phyloP scores from a whole-genome alignment of 2,113 vertebrate genomes.

The Cryptotis parvus region DNA sequence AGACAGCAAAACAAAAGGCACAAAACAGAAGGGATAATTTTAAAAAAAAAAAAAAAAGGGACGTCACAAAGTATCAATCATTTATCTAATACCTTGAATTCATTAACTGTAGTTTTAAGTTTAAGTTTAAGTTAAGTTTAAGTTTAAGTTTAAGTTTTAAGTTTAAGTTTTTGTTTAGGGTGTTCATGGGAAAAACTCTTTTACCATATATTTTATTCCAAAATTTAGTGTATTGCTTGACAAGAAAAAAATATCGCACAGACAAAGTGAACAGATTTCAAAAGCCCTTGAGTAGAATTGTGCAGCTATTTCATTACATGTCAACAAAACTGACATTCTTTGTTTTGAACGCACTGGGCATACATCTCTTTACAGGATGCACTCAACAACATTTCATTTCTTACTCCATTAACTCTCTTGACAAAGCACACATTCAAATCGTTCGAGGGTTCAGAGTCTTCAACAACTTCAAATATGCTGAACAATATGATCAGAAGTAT shows the following conservation, averaged over 20 bases:
- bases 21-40: neutral
- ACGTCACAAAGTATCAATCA: neutral
- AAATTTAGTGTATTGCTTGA: neutral
- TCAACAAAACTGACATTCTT: neutral
- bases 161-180: neutral
- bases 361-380: neutral
- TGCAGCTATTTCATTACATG: neutral
- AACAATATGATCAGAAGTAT: neutral
- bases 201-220: neutral
- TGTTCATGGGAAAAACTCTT: neutral
- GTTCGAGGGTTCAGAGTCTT: neutral
- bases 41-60: neutral
- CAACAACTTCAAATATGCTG: neutral
- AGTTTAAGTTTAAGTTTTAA: too few relatives aligned
- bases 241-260: neutral
- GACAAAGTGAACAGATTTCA: neutral
- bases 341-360: neutral
- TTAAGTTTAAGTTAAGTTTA: too few relatives aligned
- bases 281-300: neutral
- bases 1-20: neutral
- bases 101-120: neutral
- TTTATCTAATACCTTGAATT: neutral
- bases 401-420: constrained; percentile 48
- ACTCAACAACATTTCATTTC: neutral
- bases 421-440: neutral